Conservation (phyloP, 1,140 invertebrate species). For the Phthorimaea operculella region DNA sequence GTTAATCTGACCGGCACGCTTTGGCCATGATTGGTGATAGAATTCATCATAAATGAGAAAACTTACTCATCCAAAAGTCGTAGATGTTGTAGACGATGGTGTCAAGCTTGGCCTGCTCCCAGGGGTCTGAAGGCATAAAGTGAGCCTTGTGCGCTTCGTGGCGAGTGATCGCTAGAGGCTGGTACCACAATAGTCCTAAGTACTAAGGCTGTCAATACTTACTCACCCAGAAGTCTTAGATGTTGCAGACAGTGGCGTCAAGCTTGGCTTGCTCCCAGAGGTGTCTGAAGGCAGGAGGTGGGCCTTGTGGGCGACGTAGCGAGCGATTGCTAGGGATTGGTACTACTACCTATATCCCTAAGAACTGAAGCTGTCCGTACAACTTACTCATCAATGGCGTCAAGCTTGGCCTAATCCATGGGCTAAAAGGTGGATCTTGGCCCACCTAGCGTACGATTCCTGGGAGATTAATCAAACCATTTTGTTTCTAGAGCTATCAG, state of each 20-base stretch:
- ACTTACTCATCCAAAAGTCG: no score
- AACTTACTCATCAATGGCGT: slow-evolving; percentile 39
- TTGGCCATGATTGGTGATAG: no score
- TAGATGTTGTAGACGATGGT: no score
- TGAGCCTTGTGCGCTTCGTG: no score
- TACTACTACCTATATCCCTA: slow-evolving; percentile 36
- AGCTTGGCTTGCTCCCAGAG: slow-evolving; percentile 51
- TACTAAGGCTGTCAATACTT: slow-evolving; percentile 18
- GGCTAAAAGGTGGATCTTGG: slow-evolving; percentile 37
- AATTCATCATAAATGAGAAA: no score
- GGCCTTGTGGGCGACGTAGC: slow-evolving; percentile 37
- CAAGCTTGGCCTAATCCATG: slow-evolving; percentile 53
- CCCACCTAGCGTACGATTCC: slow-evolving; percentile 52
- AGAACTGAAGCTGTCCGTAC: slow-evolving; percentile 43
- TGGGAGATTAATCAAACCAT: slow-evolving; percentile 44
- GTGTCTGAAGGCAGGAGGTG: slow-evolving; percentile 47
- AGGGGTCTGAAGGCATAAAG: no score
- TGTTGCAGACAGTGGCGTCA: slow-evolving; percentile 42
- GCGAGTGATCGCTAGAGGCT: no score
- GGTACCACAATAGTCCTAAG: background rate
- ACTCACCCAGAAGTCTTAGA: slow-evolving; percentile 55
- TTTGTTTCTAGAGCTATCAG: slow-evolving; percentile 49
- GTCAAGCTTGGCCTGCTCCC: no score
- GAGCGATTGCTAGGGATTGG: slow-evolving; percentile 53
- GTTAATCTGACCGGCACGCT: no score